Percentiles rank a stretch among this genome's conserved stretches.
Evolutionary conservation across 2,797 vertebrate species (phyloP).

Genomic region (Ibycter americanus): DNA sequence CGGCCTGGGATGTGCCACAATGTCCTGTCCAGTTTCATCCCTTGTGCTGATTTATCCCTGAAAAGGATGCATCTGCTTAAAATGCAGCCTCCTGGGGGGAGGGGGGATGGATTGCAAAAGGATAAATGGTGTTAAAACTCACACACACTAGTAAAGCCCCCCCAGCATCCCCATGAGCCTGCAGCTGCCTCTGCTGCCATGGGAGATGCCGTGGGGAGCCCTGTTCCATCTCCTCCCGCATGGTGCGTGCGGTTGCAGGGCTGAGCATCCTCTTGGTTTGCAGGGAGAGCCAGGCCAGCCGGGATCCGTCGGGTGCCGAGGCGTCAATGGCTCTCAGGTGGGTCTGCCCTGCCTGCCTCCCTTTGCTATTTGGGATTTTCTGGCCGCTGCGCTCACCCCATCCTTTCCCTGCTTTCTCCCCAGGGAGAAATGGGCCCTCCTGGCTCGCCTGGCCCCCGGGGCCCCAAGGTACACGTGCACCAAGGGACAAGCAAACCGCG

Average conservation of each 20-base stretch:
- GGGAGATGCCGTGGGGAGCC: rapidly evolving
- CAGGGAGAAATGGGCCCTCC: slow-evolving; percentile 85
- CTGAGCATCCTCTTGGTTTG: background rate
- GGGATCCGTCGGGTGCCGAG: slow-evolving; percentile 78
- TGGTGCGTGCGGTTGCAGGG: rapidly evolving
- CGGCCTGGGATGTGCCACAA: background rate
- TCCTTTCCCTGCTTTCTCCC: background rate
- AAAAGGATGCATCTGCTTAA: rapidly evolving
- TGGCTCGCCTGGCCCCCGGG: slow-evolving; percentile 77
- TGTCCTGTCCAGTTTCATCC: background rate
- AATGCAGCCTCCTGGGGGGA: background rate
- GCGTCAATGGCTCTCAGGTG: slow-evolving; percentile 87
- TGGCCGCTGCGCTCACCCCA: rapidly evolving
- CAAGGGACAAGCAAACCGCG: rapidly evolving
- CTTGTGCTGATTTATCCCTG: background rate
- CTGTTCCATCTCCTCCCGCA: rapidly evolving
- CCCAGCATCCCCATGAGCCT: background rate
- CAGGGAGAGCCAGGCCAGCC: slow-evolving; percentile 83
- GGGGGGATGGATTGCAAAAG: background rate
- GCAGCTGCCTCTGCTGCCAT: background rate
- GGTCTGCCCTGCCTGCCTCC: background rate
- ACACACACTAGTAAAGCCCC: rapidly evolving
- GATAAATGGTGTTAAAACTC: background rate
- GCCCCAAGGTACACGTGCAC: slow-evolving; percentile 78
- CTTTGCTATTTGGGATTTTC: background rate